These are phyloP conservation scores for Artibeus lituratus DNA, from an alignment of 2,797 vertebrate genomes.

Conservation along the genomic window DNA sequence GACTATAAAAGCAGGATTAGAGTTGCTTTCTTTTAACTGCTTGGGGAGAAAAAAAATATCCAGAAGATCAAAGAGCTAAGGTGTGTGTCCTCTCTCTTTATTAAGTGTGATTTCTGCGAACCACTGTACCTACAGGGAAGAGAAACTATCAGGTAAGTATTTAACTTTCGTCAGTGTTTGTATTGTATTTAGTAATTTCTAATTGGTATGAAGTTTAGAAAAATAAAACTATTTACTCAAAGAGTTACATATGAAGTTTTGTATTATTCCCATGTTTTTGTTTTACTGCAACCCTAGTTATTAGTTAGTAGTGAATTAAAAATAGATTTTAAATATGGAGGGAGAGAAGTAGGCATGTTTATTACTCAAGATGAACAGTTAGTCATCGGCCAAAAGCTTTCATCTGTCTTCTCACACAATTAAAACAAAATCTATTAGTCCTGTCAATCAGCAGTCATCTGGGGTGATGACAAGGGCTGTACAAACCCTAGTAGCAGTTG, in stretches of 20 bases:
- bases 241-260: constrained; percentile 37
- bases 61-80: not conserved
- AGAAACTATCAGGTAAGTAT: constrained; percentile 48
- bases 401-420: constrained; percentile 79
- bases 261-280: not conserved
- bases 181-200: constrained; percentile 46
- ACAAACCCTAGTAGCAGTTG: constrained; percentile 74
- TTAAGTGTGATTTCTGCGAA: constrained; percentile 15
- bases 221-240: constrained; percentile 36
- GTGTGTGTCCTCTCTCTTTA: not conserved
- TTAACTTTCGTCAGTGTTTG: constrained; percentile 29
- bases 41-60: not conserved
- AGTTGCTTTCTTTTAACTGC: constrained; percentile 30
- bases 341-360: constrained; percentile 60
- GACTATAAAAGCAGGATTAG: constrained; percentile 13
- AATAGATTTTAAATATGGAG: constrained; percentile 64
- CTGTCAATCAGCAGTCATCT: constrained; percentile 73
- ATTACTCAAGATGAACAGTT: constrained; percentile 69
- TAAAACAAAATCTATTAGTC: constrained; percentile 74
- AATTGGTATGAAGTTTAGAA: constrained; percentile 51
- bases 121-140: not conserved
- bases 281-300: constrained; percentile 48
- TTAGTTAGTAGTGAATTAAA: constrained; percentile 65
- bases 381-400: constrained; percentile 78
- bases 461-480: constrained; percentile 71